These are phyloP conservation scores for Drosophila rhopaloa DNA, from an alignment of 1,140 invertebrate genomes.

Conservation along the genomic window DNA sequence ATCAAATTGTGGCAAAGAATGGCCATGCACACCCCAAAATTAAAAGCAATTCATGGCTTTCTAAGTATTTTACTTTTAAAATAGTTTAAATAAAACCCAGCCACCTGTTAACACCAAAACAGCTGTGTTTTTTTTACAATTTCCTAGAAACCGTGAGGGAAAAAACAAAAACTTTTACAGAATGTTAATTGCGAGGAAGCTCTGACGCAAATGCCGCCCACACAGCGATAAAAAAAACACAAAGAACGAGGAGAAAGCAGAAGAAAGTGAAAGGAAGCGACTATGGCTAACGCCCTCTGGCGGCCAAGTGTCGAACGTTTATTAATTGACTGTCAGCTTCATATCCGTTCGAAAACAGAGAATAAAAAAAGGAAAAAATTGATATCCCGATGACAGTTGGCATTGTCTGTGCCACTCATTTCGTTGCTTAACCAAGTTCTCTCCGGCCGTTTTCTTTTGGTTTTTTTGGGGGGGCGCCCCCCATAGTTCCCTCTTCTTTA, in stretches of 20 bases:
- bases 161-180: constrained; percentile 31
- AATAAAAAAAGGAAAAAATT: constrained; percentile 19
- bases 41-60: constrained; percentile 24
- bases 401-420: constrained; percentile 38
- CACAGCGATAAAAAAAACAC: constrained; percentile 12
- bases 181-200: constrained; percentile 57
- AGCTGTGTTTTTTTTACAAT: constrained; percentile 22
- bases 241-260: not conserved
- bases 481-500: not conserved
- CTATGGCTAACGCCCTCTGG: constrained; percentile 50
- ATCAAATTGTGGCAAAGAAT: not conserved
- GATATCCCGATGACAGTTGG: constrained; percentile 43
- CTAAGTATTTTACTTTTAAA: not conserved
- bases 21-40: not conserved
- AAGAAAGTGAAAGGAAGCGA: constrained; percentile 36
- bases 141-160: constrained; percentile 3
- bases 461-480: not conserved
- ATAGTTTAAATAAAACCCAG: constrained; percentile 18
- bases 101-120: constrained; percentile 29
- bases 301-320: constrained; percentile 58
- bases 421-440: constrained; percentile 37
- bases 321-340: constrained; percentile 69
- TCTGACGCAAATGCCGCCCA: constrained; percentile 58
- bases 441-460: not conserved
- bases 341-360: constrained; percentile 36